phyloP scores from a whole-genome alignment of 2,113 vertebrate genomes.

The Indicator maculatus region DNA sequence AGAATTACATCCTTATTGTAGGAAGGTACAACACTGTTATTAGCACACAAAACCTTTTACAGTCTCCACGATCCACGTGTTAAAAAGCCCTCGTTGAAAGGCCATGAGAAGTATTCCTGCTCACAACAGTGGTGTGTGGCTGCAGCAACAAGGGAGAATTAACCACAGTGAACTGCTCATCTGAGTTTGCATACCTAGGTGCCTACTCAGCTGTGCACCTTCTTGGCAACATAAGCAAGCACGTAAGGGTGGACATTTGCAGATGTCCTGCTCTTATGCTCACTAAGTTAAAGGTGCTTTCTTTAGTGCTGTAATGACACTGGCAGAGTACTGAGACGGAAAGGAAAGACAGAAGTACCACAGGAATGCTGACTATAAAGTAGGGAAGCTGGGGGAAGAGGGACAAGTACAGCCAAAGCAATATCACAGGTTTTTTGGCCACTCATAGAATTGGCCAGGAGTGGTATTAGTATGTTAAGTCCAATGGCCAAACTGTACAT shows the following conservation, averaged over 20 bases:
- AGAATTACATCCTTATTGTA: background rate
- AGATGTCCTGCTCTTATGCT: background rate
- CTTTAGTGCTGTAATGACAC: background rate
- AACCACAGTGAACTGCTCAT: background rate
- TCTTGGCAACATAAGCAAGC: background rate
- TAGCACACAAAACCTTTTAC: background rate
- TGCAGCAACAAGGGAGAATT: background rate
- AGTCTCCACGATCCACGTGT: background rate
- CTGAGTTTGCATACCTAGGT: background rate
- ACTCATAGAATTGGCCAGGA: background rate
- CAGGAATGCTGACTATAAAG: background rate
- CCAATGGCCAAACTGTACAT: background rate
- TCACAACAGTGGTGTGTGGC: background rate
- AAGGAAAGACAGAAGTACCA: background rate
- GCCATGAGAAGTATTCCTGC: background rate
- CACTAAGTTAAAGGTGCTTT: background rate
- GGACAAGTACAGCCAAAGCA: background rate
- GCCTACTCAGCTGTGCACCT: background rate
- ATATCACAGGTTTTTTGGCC: background rate
- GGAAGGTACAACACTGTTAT: background rate
- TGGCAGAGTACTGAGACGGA: background rate
- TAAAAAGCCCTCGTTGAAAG: background rate
- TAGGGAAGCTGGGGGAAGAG: background rate
- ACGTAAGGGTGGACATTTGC: background rate
- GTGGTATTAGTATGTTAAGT: background rate